Evolutionary conservation across 2,797 vertebrate species (phyloP).

Genomic region (Halcyon leucocephala): DNA sequence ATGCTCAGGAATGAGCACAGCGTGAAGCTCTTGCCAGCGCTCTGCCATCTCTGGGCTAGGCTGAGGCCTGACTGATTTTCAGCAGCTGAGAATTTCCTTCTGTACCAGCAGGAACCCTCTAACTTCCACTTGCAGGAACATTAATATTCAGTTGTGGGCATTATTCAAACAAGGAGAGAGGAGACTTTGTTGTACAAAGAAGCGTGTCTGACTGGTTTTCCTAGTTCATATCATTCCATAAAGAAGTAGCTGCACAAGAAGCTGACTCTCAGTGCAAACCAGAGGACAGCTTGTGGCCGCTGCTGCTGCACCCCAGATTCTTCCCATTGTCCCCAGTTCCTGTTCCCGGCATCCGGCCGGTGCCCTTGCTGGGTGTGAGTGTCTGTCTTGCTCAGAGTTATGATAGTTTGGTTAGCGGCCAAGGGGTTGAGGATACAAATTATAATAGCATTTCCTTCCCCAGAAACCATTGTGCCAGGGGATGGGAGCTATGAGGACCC

Average conservation of each 20-base stretch:
- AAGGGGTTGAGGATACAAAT: slow-evolving; percentile 31
- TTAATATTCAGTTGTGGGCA: not conserved
- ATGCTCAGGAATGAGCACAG: not conserved
- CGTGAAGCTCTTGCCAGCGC: not conserved
- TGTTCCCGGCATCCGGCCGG: slow-evolving; percentile 41
- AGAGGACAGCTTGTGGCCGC: not conserved
- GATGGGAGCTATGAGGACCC: slow-evolving; percentile 2
- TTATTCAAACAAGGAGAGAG: not conserved
- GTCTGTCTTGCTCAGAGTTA: not conserved
- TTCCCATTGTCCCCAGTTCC: slow-evolving; percentile 65
- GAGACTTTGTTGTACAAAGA: accelerated
- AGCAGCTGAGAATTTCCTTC: not conserved
- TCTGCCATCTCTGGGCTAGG: not conserved
- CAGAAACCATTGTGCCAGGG: slow-evolving; percentile 18
- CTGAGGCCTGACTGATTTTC: not conserved
- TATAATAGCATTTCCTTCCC: slow-evolving; percentile 52
- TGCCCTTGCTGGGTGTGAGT: slow-evolving; percentile 18
- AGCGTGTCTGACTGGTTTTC: not conserved
- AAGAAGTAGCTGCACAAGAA: not conserved
- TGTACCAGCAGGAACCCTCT: not conserved
- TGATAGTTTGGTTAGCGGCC: slow-evolving; percentile 37
- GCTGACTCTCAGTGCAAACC: not conserved
- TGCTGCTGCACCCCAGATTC: slow-evolving; percentile 7
- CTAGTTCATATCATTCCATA: accelerated
- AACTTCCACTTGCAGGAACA: not conserved